These are phyloP conservation scores for Chroicocephalus ridibundus DNA, from an alignment of 2,113 vertebrate genomes.

Conservation along the genomic window DNA sequence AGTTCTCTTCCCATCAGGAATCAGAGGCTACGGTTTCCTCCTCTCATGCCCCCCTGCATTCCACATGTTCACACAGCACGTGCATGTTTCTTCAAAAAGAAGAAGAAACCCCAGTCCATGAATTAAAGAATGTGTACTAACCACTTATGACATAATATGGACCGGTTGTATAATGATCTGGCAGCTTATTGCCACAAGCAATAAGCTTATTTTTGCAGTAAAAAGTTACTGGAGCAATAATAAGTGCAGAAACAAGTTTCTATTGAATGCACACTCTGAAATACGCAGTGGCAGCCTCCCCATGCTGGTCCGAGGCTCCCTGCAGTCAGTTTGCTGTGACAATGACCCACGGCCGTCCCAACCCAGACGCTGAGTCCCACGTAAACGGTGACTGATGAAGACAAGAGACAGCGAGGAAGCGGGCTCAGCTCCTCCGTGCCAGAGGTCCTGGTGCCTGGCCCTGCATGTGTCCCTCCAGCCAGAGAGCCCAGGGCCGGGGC, in stretches of 20 bases:
- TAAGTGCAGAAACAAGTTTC: neutral
- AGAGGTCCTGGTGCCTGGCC: no score
- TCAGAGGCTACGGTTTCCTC: neutral
- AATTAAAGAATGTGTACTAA: neutral
- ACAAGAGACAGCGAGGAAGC: rapidly evolving
- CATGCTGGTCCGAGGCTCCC: rapidly evolving
- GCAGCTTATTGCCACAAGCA: neutral
- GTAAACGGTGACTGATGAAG: rapidly evolving
- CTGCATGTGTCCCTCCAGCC: neutral
- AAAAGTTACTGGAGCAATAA: neutral
- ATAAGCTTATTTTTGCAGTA: neutral
- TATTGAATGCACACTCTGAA: neutral
- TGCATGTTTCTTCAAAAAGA: neutral
- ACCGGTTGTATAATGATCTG: neutral
- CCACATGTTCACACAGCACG: neutral
- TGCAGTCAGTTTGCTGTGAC: neutral
- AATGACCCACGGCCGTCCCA: neutral
- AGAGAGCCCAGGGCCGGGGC: neutral
- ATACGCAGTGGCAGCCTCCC: rapidly evolving
- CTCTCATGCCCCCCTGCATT: no score
- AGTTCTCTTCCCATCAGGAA: neutral
- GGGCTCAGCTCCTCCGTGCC: rapidly evolving
- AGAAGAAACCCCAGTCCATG: neutral
- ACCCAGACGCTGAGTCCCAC: no score
- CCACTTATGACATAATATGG: no score